Evolutionary conservation across 2,888 invertebrate species (phyloP).

Genomic region (Caenorhabditis sulstoni): DNA sequence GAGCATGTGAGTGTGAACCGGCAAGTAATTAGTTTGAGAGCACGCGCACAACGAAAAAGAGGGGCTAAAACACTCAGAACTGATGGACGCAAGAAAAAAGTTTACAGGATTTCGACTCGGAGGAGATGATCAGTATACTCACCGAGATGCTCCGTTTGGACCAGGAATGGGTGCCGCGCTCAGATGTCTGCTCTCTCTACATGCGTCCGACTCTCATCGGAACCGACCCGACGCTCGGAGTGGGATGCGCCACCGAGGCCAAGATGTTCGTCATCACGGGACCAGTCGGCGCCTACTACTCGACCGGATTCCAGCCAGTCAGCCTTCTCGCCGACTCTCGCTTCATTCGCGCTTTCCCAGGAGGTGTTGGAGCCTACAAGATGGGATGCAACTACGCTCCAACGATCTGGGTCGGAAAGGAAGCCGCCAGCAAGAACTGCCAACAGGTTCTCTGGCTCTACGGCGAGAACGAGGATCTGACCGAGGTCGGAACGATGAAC

Average conservation of each 20-base stretch:
- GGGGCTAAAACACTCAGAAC: too few relatives aligned
- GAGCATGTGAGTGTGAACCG: too few relatives aligned
- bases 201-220: constrained; percentile 96
- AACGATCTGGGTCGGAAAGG: constrained; percentile 83
- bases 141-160: constrained; percentile 91
- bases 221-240: constrained; percentile 94
- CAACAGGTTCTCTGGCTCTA: constrained; percentile 90
- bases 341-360: constrained; percentile 88
- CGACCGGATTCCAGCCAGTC: constrained; percentile 82
- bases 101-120: constrained; percentile 87
- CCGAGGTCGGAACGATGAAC: constrained; percentile 99
- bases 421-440: constrained; percentile 87
- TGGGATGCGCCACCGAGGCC: constrained; percentile 90
- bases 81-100: constrained; percentile 14
- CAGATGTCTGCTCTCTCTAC: constrained; percentile 90
- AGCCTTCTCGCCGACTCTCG: constrained; percentile 91
- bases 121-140: constrained; percentile 90
- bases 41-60: constrained; percentile 1
- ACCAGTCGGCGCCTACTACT: constrained; percentile 95
- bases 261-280: constrained; percentile 92
- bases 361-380: constrained; percentile 93
- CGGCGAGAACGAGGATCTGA: constrained; percentile 93
- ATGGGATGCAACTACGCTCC: constrained; percentile 88
- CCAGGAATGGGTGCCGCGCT: constrained; percentile 97
- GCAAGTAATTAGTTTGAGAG: constrained; percentile 38